Evolutionary conservation across 2,113 vertebrate genomes (phyloP).

Genomic region (Bagarius yarrelli): DNA sequence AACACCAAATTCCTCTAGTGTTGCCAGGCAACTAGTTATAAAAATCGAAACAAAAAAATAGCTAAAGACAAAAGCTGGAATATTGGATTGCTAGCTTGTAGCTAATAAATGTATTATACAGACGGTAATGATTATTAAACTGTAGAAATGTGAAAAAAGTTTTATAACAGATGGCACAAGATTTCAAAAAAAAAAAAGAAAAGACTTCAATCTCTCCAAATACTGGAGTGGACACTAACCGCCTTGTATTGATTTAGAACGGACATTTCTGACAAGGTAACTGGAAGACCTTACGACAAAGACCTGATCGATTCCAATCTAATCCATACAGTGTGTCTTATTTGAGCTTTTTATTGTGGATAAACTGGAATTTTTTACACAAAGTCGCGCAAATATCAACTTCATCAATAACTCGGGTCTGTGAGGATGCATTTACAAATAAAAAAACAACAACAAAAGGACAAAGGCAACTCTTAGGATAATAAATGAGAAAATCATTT

Average conservation of each 20-base stretch:
- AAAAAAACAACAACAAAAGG: neutral
- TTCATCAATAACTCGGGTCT: neutral
- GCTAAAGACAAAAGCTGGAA: neutral
- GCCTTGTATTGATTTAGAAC: neutral
- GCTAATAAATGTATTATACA: neutral
- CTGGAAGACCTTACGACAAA: neutral
- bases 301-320: neutral
- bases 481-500: neutral
- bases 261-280: conserved; percentile 3
- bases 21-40: neutral
- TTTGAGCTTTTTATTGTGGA: neutral
- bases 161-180: neutral
- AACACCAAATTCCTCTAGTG: neutral
- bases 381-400: neutral
- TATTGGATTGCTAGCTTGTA: neutral
- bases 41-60: neutral
- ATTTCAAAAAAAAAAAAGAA: neutral
- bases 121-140: neutral
- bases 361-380: neutral
- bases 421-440: neutral
- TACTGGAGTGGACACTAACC: neutral
- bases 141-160: neutral
- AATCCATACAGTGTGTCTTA: neutral
- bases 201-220: neutral
- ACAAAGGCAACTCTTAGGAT: neutral